Evolutionary conservation across 2,113 vertebrate species (phyloP).

Genomic region (Pachycephala philippinensis): DNA sequence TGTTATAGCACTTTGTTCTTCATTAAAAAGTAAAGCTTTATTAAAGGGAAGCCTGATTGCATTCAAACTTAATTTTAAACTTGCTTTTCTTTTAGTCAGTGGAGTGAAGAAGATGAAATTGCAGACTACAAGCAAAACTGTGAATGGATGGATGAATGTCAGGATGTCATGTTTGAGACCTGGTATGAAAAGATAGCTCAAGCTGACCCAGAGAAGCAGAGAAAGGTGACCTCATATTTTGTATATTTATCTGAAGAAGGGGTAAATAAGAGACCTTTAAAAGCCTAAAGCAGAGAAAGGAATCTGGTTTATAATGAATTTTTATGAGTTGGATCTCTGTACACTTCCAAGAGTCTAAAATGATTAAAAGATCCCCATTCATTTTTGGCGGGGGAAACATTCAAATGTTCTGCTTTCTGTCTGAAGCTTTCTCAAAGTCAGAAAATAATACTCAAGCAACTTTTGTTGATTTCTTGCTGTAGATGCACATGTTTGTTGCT

Average conservation of each 20-base stretch:
- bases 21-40: background rate
- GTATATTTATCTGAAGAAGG: background rate
- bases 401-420: background rate
- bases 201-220: constrained; percentile 86
- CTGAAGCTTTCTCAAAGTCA: background rate
- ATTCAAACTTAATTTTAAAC: background rate
- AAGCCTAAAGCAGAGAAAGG: background rate
- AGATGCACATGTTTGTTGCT: constrained; percentile 99
- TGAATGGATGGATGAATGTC: constrained; percentile 97
- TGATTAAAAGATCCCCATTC: background rate
- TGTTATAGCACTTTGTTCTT: background rate
- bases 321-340: background rate
- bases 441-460: background rate
- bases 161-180: constrained; percentile 93
- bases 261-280: background rate
- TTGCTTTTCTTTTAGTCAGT: constrained; percentile 79
- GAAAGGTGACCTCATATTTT: constrained; percentile 81
- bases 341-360: background rate
- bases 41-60: background rate
- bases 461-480: background rate
- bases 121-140: constrained; percentile 93
- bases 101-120: constrained; percentile 96
- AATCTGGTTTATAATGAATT: background rate
- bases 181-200: constrained; percentile 97
- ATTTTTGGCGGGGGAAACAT: background rate